These are phyloP conservation scores for Cyphomyrus discorhynchus DNA, from an alignment of 2,113 vertebrate species.

Conservation along the genomic window DNA sequence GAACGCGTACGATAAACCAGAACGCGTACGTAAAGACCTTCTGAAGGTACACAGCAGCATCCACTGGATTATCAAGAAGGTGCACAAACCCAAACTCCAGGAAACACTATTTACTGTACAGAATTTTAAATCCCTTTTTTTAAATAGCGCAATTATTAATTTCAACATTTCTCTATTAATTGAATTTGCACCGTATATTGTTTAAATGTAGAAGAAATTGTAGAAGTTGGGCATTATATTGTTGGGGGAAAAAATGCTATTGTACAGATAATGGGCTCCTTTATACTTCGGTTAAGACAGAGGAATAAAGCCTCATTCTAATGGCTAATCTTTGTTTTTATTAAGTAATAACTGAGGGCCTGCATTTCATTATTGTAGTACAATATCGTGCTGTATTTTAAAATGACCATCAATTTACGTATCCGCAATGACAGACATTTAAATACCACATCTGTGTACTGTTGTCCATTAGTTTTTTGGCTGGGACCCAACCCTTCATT, in stretches of 20 bases:
- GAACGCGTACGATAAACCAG: not conserved
- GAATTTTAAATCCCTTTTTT: not conserved
- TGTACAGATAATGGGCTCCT: conserved; percentile 35
- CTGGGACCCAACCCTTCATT: not conserved
- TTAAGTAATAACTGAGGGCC: too few species aligned
- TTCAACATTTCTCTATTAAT: not conserved
- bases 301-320: conserved; percentile 46
- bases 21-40: not conserved
- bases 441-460: not conserved
- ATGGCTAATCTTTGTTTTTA: not conserved
- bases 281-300: conserved; percentile 36
- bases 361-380: not conserved
- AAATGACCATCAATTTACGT: not conserved
- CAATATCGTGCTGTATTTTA: not conserved
- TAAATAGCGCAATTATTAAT: not conserved
- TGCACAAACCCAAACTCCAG: not conserved
- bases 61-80: not conserved
- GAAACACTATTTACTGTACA: conserved; percentile 29
- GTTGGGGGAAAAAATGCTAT: not conserved
- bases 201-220: not conserved
- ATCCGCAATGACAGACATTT: not conserved
- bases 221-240: not conserved
- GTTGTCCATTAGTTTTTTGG: not conserved
- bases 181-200: not conserved
- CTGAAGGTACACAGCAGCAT: not conserved